Percentiles rank a stretch among this genome's conserved stretches.
Conservation (phyloP, 2,113 vertebrate species). For the Dicaeum eximium region DNA sequence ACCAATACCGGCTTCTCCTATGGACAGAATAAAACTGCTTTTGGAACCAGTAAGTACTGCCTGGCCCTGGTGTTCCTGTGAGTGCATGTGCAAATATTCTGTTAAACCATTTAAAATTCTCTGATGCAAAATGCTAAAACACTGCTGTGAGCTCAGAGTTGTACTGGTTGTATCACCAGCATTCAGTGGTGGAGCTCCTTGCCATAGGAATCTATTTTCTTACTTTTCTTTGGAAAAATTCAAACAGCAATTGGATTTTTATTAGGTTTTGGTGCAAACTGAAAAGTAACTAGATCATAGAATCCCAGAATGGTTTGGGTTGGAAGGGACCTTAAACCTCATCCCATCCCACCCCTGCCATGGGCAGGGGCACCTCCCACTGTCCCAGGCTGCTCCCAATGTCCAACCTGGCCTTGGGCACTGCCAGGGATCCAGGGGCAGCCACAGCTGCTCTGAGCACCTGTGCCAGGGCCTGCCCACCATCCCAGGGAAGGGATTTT, state of each 20-base stretch:
- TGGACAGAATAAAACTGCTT: constrained; percentile 85
- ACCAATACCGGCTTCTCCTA: constrained; percentile 87
- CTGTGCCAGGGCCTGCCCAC: background rate
- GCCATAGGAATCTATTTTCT: background rate
- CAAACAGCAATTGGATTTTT: background rate
- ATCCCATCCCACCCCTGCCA: rapidly evolving
- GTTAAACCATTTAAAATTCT: background rate
- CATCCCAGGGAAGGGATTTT: background rate
- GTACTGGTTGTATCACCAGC: background rate
- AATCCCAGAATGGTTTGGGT: background rate
- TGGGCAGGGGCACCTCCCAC: background rate
- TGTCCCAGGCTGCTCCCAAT: background rate
- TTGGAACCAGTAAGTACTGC: constrained; percentile 83
- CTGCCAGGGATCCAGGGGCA: background rate
- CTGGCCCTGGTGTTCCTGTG: background rate
- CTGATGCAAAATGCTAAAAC: background rate
- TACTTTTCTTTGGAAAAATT: background rate
- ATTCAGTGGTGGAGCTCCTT: background rate
- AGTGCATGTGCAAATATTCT: rapidly evolving
- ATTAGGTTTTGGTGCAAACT: background rate
- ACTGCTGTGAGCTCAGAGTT: background rate
- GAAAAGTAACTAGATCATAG: background rate
- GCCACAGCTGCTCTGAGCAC: background rate
- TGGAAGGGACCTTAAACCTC: rapidly evolving
- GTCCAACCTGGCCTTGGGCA: background rate